These are phyloP conservation scores for Harmothoe impar DNA, from an alignment of 2,888 invertebrate genomes.

Conservation along the genomic window DNA sequence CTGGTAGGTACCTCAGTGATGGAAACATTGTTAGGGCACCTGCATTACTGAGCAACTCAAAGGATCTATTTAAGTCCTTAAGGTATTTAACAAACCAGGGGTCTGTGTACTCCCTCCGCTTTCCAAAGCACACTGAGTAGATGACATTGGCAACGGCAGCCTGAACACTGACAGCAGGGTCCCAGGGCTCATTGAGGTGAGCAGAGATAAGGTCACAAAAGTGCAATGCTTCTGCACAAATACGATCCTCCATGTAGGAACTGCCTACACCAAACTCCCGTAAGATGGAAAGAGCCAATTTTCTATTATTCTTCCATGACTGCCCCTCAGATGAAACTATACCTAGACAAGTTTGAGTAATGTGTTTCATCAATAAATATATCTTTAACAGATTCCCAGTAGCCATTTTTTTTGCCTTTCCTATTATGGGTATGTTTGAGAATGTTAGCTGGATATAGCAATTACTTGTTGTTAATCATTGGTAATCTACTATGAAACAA, in stretches of 20 bases:
- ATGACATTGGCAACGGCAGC: conserved; percentile 59
- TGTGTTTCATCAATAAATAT: no score
- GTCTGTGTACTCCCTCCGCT: conserved; percentile 60
- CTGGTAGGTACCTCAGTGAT: conserved; percentile 47
- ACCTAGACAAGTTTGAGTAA: no score
- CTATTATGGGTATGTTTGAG: no score
- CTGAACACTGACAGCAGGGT: conserved; percentile 6
- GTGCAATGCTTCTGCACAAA: background rate
- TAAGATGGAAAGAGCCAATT: conserved; percentile 56
- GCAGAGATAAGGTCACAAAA: background rate
- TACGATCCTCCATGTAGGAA: conserved; percentile 51
- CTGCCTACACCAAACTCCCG: conserved; percentile 61
- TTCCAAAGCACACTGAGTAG: conserved; percentile 32
- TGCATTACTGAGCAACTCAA: conserved; percentile 48
- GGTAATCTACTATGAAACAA: no score
- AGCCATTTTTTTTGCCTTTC: no score
- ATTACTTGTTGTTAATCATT: no score
- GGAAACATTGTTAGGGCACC: conserved; percentile 57
- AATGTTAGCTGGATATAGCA: no score
- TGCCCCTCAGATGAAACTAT: conserved; percentile 44
- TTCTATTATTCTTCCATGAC: conserved; percentile 59
- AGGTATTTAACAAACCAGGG: conserved; percentile 38
- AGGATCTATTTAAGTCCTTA: background rate
- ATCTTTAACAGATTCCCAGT: no score
- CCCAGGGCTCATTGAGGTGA: background rate